These are phyloP conservation scores for Venusia cambrica DNA, from an alignment of 2,888 invertebrate genomes.

Conservation along the genomic window DNA sequence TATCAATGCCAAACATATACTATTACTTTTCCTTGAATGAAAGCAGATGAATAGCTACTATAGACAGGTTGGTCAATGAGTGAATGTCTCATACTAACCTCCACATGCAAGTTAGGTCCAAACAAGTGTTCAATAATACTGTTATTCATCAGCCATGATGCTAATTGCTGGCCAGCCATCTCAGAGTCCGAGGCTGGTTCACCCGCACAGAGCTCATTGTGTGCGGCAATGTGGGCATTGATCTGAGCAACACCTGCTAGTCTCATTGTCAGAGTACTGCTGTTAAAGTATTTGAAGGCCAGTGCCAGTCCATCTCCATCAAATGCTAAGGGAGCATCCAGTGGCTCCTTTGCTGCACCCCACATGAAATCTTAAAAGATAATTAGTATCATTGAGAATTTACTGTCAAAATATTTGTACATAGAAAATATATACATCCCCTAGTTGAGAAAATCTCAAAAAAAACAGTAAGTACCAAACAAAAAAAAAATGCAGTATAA, in stretches of 20 bases:
- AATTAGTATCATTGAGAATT: no score
- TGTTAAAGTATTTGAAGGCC: slow-evolving; percentile 98
- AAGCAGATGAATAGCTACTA: no score
- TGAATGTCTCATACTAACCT: no score
- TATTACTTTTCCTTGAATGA: no score
- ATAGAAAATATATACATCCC: no score
- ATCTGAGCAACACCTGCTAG: slow-evolving; percentile 96
- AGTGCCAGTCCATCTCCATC: slow-evolving; percentile 94
- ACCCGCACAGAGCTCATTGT: slow-evolving; percentile 94
- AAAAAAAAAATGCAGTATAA: no score
- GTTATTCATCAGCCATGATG: slow-evolving; percentile 93
- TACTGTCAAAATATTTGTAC: no score
- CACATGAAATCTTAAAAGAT: slow-evolving; percentile 91
- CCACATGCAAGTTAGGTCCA: slow-evolving; percentile 98
- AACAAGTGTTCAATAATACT: slow-evolving; percentile 96
- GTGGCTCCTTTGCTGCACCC: slow-evolving; percentile 96
- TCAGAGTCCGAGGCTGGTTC: slow-evolving; percentile 93
- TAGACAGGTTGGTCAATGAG: no score
- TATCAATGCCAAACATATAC: no score
- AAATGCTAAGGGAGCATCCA: slow-evolving; percentile 92
- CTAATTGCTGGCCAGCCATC: slow-evolving; percentile 90
- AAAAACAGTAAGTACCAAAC: no score
- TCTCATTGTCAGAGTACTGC: slow-evolving; percentile 95
- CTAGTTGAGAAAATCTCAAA: no score
- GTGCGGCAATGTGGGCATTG: slow-evolving; percentile 94